These are phyloP conservation scores for Sinella curviseta DNA, from an alignment of 1,140 invertebrate species.

Conservation along the genomic window DNA sequence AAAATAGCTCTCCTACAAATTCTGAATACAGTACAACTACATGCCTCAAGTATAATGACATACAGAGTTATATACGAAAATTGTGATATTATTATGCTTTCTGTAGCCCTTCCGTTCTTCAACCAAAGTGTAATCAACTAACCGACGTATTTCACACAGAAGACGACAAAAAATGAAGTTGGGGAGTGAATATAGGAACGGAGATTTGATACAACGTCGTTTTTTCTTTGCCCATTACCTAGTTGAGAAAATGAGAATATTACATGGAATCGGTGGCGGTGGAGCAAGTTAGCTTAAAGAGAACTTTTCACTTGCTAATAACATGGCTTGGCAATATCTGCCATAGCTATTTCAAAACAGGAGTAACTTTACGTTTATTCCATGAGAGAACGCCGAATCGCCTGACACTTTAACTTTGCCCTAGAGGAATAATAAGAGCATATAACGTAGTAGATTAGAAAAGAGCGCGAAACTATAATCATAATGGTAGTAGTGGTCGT, in stretches of 20 bases:
- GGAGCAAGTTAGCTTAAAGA: background rate
- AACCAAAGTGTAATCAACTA: too few relatives aligned
- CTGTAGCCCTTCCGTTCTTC: too few relatives aligned
- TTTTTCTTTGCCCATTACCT: constrained; percentile 6
- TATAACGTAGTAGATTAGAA: too few relatives aligned
- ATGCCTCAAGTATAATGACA: too few relatives aligned
- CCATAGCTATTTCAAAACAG: background rate
- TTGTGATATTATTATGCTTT: too few relatives aligned
- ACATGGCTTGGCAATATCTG: background rate
- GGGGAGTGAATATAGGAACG: constrained; percentile 2
- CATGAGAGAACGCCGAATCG: background rate
- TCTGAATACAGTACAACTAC: too few relatives aligned
- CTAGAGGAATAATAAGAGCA: background rate
- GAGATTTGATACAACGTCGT: background rate
- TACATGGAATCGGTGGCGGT: constrained; percentile 3
- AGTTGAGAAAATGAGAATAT: constrained; percentile 23
- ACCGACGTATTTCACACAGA: too few relatives aligned
- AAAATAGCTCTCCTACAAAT: too few relatives aligned
- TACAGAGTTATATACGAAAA: too few relatives aligned
- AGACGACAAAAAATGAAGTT: too few relatives aligned
- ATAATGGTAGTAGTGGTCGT: too few relatives aligned
- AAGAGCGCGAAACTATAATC: too few relatives aligned
- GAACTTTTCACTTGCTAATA: background rate
- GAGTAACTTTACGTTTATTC: background rate
- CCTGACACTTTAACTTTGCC: constrained; percentile 4